Evolutionary conservation across 2,888 invertebrate species (phyloP).

Genomic region (Lycaena phlaeas): DNA sequence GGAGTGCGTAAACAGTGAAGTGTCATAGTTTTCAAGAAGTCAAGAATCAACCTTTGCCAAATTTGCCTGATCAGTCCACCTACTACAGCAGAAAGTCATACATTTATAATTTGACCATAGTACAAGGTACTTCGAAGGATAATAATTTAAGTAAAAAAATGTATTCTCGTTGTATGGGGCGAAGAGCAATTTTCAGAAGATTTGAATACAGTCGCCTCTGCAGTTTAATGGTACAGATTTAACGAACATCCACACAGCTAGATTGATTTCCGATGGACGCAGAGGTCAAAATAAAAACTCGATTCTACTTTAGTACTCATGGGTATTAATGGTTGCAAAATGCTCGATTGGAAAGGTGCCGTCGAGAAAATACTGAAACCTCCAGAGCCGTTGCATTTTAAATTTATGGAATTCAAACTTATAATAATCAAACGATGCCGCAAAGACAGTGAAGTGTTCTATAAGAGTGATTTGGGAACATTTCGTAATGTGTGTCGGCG

Average conservation of each 20-base stretch:
- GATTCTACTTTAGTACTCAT: slow-evolving; percentile 3
- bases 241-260: not conserved
- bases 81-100: slow-evolving; percentile 25
- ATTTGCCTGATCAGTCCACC: slow-evolving; percentile 22
- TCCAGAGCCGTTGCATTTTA: slow-evolving; percentile 14
- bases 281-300: slow-evolving; percentile 14
- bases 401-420: slow-evolving; percentile 14
- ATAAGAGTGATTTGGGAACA: slow-evolving; percentile 10
- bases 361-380: slow-evolving; percentile 10
- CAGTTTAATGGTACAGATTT: slow-evolving; percentile 13
- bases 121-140: slow-evolving; percentile 16
- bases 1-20: too few relatives aligned
- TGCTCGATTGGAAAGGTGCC: slow-evolving; percentile 10
- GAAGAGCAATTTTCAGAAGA: slow-evolving; percentile 24
- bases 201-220: slow-evolving; percentile 24
- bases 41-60: slow-evolving; percentile 22
- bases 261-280: slow-evolving; percentile 11
- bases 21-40: too few relatives aligned
- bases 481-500: slow-evolving; percentile 7
- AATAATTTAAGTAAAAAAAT: slow-evolving; percentile 19
- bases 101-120: slow-evolving; percentile 24
- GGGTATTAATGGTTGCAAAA: slow-evolving; percentile 6
- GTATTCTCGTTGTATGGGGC: slow-evolving; percentile 21
- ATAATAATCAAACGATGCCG: slow-evolving; percentile 10
- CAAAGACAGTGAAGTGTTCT: slow-evolving; percentile 7